These are phyloP conservation scores for Sterna hirundo DNA, from an alignment of 2,113 vertebrate species.

Conservation along the genomic window DNA sequence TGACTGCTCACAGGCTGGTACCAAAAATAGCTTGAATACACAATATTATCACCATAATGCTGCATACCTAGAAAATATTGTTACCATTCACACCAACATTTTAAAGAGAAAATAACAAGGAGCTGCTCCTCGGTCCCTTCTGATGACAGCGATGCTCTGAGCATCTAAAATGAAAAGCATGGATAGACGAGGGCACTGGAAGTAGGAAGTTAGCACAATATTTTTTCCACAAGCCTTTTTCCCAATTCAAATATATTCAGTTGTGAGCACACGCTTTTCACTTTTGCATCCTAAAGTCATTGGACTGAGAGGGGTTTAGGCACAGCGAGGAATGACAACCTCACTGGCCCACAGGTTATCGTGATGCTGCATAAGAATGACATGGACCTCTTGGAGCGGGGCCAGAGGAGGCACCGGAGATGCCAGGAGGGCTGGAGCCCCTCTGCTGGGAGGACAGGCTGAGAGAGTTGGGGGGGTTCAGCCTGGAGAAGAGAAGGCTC, in stretches of 20 bases:
- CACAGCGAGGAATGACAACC: neutral
- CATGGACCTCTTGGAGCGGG: too few species aligned
- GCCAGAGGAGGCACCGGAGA: too few species aligned
- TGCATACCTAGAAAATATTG: neutral
- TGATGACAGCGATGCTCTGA: rapidly evolving
- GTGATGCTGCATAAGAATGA: neutral
- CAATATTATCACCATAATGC: too few species aligned
- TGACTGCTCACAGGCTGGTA: neutral
- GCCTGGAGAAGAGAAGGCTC: too few species aligned
- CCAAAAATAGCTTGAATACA: neutral
- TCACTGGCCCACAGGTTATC: neutral
- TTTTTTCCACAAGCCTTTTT: neutral
- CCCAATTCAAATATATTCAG: neutral
- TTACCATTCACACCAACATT: neutral
- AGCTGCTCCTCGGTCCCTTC: neutral
- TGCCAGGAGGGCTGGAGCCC: too few species aligned
- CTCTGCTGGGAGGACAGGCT: too few species aligned
- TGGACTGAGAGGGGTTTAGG: neutral
- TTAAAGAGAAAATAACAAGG: neutral
- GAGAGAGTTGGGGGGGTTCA: too few species aligned
- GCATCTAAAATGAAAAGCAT: neutral
- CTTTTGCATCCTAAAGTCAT: neutral
- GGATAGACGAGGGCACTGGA: rapidly evolving
- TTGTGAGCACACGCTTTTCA: neutral
- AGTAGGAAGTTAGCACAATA: neutral